Conservation (phyloP, 1,140 invertebrate species). For the Camponotus vicinus region DNA sequence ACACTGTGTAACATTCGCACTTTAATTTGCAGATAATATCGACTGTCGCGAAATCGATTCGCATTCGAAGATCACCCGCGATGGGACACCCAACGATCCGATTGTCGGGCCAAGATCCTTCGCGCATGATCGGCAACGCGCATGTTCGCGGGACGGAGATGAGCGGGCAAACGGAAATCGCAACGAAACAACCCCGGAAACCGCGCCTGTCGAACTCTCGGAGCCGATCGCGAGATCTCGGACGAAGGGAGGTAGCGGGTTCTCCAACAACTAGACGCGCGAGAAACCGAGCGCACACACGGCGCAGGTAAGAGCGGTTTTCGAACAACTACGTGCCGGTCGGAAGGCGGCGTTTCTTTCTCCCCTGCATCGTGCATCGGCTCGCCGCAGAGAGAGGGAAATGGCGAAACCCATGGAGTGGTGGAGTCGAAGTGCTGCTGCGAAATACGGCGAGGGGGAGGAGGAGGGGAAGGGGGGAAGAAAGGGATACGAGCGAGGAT, state of each 20-base stretch:
- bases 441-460: slow-evolving; percentile 56
- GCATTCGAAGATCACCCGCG: neutral
- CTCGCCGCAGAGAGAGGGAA: slow-evolving; percentile 75
- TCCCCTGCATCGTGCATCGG: slow-evolving; percentile 81
- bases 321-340: slow-evolving; percentile 82
- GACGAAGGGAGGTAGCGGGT: neutral
- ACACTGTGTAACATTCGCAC: neutral
- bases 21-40: neutral
- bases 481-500: slow-evolving; percentile 42
- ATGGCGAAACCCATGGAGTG: slow-evolving; percentile 75
- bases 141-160: neutral
- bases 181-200: neutral
- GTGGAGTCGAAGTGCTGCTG: slow-evolving; percentile 47
- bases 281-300: slow-evolving; percentile 72
- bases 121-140: neutral
- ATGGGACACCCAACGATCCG: neutral
- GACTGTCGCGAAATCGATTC: neutral
- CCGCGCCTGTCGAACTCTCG: slow-evolving; percentile 64
- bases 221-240: neutral
- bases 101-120: slow-evolving; percentile 4
- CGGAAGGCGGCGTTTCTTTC: slow-evolving; percentile 80
- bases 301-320: slow-evolving; percentile 82
- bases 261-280: slow-evolving; percentile 44
- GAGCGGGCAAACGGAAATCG: neutral
- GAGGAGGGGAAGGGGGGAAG: neutral